Evolutionary conservation across 2,888 invertebrate species (phyloP), one percentile per base, ranked within the genome.

Genomic region (Aspidiotus rigidus): DNA sequence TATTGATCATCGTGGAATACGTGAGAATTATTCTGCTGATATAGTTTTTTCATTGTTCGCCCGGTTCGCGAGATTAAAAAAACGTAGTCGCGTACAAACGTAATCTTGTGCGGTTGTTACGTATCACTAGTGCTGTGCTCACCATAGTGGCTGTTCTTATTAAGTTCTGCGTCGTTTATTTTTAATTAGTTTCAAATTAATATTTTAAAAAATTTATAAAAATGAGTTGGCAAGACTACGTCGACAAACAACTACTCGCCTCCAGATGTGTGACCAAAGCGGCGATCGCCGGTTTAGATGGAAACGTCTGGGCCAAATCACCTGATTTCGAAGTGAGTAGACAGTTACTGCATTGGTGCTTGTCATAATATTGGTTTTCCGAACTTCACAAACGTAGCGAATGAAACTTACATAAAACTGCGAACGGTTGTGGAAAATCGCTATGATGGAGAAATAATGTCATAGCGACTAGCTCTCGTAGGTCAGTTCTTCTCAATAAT

Each of bases 231-330:
- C 93, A 93, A 89, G 93, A 93, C 88, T 93, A 93, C 85, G 90
- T 93, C 83, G 93, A 93, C 85, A 93, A 92, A 86, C 93, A 93
- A 85, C 88, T 93, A 84, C 85, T 93, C 84, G 92, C 92, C 80
- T 92, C 93, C 81, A 88, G 88, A 82, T 93, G 92, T 87, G 92
- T 93, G 78, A 88, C 89, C 82, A 91, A 90, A 85, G 93, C 93
- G 78, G 92, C 91, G 79, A 93, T 93, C 81, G 91, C 90, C 79
- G 93, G 93, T 81, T 92, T 90, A 84, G 93, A 93, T 81, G 93
- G 93, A 80, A 91, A 90, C 83, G 85, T 93, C 80, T 93, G 93
- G 93, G 93, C 93, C 77, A 92, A 90, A 84, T 92, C 92, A 73
- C 91, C 88, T 76, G 89, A 86, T 81, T 93, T 93, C 81, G 91